phyloP scores from a whole-genome alignment of 2,888 invertebrate species.

The Aspidiotus rigidus region DNA sequence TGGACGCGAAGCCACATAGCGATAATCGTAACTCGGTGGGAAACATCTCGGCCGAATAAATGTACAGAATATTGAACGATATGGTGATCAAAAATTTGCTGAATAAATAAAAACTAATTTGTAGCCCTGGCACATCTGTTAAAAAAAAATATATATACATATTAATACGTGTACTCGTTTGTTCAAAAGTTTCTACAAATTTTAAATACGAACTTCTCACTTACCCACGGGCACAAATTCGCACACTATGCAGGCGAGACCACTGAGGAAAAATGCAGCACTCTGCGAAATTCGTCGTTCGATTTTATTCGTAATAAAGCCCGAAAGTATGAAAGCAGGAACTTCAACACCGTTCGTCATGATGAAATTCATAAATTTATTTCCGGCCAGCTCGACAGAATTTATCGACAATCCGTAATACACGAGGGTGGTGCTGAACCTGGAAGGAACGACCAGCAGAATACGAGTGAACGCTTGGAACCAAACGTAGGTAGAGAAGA shows the following conservation, averaged over 20 bases:
- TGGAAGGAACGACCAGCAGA: conserved; percentile 35
- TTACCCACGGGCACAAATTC: conserved; percentile 51
- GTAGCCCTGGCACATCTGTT: conserved; percentile 14
- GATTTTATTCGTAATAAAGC: conserved; percentile 37
- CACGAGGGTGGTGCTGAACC: conserved; percentile 63
- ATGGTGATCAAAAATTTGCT: conserved; percentile 35
- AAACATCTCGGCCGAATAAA: conserved; percentile 36
- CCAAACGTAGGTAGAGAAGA: too few relatives aligned
- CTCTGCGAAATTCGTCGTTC: conserved; percentile 37
- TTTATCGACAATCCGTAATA: conserved; percentile 73
- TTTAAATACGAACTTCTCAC: background rate
- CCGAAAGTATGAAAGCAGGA: conserved; percentile 39
- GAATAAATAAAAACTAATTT: conserved; percentile 32
- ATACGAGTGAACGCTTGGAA: background rate
- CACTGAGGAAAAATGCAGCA: conserved; percentile 37
- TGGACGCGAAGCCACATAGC: conserved; percentile 34
- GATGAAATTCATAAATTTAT: conserved; percentile 71
- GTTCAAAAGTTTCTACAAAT: background rate
- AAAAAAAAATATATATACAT: background rate
- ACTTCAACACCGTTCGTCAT: conserved; percentile 38
- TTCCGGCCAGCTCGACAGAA: conserved; percentile 62
- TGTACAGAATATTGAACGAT: conserved; percentile 35
- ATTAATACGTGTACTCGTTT: background rate
- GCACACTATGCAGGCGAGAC: conserved; percentile 48
- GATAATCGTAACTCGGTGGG: conserved; percentile 36